These are phyloP conservation scores for Chloroceryle inda DNA, from an alignment of 2,797 vertebrate species.

Conservation along the genomic window DNA sequence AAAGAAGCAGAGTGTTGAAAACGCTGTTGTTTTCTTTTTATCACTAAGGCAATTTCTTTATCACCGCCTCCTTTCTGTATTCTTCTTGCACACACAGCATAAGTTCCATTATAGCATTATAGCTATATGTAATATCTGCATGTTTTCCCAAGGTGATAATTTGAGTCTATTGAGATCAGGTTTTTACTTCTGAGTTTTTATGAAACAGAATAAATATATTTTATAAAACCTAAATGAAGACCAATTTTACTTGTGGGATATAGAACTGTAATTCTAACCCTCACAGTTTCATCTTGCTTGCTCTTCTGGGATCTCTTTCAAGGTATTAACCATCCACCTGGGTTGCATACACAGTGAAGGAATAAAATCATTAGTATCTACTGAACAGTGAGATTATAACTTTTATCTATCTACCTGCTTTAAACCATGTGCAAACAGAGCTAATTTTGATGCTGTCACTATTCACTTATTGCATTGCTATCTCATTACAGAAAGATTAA, in stretches of 20 bases:
- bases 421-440: background rate
- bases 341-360: background rate
- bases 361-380: background rate
- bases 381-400: background rate
- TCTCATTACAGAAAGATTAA: background rate
- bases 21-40: background rate
- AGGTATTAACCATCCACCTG: background rate
- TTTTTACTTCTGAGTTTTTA: background rate
- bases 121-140: conserved; percentile 7
- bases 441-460: background rate
- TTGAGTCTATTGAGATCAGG: background rate
- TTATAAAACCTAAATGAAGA: conserved; percentile 9
- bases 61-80: background rate
- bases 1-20: background rate
- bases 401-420: background rate
- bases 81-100: background rate
- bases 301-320: conserved; percentile 3
- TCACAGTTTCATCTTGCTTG: background rate
- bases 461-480: background rate
- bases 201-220: conserved; percentile 39
- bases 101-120: background rate
- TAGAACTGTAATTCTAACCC: background rate
- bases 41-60: background rate
- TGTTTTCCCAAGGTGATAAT: conserved; percentile 3
- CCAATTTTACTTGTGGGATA: background rate